A percentile compares a stretch with the other conserved stretches of the same genome.
Conservation (phyloP, 2,113 vertebrate genomes). For the Albula goreensis region DNA sequence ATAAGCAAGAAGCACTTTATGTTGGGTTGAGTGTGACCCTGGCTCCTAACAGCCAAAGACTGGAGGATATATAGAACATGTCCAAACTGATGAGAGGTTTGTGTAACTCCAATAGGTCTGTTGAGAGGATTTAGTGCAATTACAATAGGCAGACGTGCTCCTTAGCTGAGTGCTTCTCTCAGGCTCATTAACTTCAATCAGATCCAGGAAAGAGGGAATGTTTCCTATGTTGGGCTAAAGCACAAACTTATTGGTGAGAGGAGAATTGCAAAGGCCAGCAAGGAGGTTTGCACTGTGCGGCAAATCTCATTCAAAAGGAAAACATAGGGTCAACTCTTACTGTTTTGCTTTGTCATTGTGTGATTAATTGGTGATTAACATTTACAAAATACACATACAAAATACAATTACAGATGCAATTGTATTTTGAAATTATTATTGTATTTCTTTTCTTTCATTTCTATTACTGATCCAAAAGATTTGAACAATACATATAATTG, state of each 20-base stretch:
- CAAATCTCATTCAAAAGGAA: neutral
- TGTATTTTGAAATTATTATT: too few relatives aligned
- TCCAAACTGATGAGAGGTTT: neutral
- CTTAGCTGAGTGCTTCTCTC: neutral
- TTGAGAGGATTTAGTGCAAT: neutral
- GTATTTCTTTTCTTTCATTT: too few relatives aligned
- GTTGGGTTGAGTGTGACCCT: neutral
- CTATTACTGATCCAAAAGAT: neutral
- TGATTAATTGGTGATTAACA: neutral
- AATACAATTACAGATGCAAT: too few relatives aligned
- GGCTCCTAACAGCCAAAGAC: neutral
- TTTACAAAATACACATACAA: neutral
- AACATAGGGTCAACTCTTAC: neutral
- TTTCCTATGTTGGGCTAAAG: neutral
- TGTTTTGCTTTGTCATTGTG: neutral
- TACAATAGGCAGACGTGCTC: slow-evolving; percentile 15
- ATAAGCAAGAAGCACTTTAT: neutral
- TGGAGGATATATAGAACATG: neutral
- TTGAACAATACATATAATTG: neutral
- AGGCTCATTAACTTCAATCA: slow-evolving; percentile 5
- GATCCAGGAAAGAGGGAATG: neutral
- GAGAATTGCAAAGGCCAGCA: neutral
- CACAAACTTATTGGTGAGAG: neutral
- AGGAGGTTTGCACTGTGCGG: neutral
- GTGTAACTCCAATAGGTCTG: neutral